Evolutionary conservation across 2,113 vertebrate species (phyloP).

Genomic region (Hypocryptadius cinnamomeus): DNA sequence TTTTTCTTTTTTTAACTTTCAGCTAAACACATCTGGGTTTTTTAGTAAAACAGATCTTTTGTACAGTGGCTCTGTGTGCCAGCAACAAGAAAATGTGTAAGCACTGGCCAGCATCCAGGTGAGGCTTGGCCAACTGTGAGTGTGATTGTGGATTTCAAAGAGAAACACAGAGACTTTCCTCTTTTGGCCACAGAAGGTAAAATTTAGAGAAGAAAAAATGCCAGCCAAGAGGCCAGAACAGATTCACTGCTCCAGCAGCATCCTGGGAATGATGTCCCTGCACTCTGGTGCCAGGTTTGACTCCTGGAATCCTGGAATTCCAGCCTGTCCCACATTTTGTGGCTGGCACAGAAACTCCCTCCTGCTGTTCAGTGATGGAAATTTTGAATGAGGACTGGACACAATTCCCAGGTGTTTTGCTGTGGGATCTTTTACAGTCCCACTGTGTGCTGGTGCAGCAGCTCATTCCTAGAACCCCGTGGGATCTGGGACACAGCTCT

Average conservation of each 20-base stretch:
- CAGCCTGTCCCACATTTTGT: background rate
- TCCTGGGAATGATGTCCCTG: background rate
- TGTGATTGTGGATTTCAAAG: background rate
- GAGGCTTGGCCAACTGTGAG: background rate
- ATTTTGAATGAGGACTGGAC: background rate
- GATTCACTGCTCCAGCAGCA: background rate
- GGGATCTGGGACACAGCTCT: background rate
- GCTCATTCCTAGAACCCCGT: background rate
- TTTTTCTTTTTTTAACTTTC: background rate
- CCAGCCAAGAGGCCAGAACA: background rate
- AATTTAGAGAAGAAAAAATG: background rate
- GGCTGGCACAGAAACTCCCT: background rate
- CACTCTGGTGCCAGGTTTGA: background rate
- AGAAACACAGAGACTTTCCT: background rate
- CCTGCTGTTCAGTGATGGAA: background rate
- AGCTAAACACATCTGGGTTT: background rate
- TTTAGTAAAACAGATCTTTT: constrained; percentile 6
- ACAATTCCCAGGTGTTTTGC: background rate
- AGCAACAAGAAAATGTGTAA: background rate
- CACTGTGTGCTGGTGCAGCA: background rate
- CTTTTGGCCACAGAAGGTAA: background rate
- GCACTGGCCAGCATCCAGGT: constrained; percentile 27
- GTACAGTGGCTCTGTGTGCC: background rate
- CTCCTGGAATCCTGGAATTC: background rate
- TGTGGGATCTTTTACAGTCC: background rate